Percentiles rank a stretch among this genome's conserved stretches.
phyloP scores from a whole-genome alignment of 2,113 vertebrate genomes.

The Actenoides hombroni region DNA sequence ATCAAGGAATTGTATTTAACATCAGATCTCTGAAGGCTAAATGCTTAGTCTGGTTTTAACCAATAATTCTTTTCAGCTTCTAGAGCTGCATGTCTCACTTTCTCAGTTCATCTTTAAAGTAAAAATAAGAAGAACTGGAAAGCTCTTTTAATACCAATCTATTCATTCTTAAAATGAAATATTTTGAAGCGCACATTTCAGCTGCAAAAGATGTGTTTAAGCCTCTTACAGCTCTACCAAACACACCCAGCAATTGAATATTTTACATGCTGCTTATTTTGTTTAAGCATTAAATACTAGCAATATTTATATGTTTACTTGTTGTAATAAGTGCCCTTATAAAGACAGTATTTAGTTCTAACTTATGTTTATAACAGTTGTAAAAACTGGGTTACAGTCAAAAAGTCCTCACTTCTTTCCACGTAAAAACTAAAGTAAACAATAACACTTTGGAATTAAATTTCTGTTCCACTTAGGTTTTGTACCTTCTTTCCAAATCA shows the following conservation, averaged over 20 bases:
- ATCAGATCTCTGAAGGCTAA: neutral
- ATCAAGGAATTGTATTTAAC: neutral
- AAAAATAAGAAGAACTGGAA: neutral
- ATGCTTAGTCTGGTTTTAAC: neutral
- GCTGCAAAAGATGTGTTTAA: neutral
- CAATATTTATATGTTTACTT: neutral
- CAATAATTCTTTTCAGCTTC: neutral
- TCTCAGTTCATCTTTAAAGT: neutral
- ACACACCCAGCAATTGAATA: neutral
- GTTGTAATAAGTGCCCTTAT: neutral
- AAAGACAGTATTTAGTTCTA: neutral
- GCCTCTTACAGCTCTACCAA: neutral
- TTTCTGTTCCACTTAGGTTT: neutral
- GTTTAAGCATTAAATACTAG: neutral
- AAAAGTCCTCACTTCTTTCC: neutral
- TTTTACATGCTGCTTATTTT: neutral
- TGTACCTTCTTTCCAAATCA: neutral
- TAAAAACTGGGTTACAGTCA: neutral
- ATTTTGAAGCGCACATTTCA: neutral
- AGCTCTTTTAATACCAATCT: neutral
- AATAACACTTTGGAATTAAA: neutral
- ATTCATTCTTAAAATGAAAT: neutral
- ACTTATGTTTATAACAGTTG: neutral
- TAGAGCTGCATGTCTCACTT: neutral
- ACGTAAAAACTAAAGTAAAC: neutral